Conservation (phyloP, 2,113 vertebrate species). For the Dromaius novaehollandiae region DNA sequence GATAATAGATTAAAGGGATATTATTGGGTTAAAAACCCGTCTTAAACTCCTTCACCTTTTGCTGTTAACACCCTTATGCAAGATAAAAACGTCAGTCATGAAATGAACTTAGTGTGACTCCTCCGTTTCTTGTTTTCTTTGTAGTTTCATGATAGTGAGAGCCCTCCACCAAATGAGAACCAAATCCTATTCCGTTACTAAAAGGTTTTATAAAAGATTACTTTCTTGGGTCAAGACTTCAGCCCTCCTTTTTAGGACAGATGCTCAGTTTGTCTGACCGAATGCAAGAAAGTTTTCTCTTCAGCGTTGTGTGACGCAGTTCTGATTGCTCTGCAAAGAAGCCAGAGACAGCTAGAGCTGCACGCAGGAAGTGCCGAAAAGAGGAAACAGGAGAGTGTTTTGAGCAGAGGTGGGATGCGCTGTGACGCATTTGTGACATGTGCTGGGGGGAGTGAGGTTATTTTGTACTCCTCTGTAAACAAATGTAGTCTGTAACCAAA, state of each 20-base stretch:
- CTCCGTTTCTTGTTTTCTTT: neutral
- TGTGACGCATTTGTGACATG: neutral
- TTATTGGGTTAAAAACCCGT: conserved; percentile 49
- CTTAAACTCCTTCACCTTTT: conserved; percentile 49
- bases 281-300: neutral
- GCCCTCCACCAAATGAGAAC: neutral
- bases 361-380: neutral
- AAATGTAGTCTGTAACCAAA: neutral
- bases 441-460: neutral
- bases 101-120: neutral
- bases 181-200: neutral
- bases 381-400: conserved; percentile 16
- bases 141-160: neutral
- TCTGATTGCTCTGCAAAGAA: neutral
- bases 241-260: neutral
- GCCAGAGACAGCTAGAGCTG: rapidly evolving
- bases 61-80: conserved; percentile 34
- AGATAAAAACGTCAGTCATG: conserved; percentile 2
- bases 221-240: neutral
- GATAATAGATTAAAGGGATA: conserved; percentile 62
- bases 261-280: neutral
- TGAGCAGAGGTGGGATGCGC: neutral
- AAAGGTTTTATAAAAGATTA: neutral
- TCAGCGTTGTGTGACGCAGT: rapidly evolving
- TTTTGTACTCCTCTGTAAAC: neutral